Evolutionary conservation across 2,113 vertebrate genomes (phyloP).

Genomic region (Gymnogyps californianus): DNA sequence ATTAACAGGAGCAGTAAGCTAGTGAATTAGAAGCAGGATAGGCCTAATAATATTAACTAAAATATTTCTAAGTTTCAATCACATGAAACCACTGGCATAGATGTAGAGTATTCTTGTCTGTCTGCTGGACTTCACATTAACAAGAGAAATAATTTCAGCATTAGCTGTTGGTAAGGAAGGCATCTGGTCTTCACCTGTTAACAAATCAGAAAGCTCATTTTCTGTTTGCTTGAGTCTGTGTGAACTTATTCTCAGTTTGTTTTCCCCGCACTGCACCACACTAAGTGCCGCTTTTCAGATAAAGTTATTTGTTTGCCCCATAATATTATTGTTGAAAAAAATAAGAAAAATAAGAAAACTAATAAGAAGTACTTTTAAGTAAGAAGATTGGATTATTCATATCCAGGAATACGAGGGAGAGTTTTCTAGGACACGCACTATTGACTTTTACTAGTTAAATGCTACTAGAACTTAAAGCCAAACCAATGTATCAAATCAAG

Average conservation of each 20-base stretch:
- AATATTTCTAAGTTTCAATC: not conserved
- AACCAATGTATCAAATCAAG: not conserved
- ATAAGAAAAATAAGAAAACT: not conserved
- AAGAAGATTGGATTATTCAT: not conserved
- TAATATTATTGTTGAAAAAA: too few species aligned
- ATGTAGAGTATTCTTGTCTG: not conserved
- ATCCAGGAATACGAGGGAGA: not conserved
- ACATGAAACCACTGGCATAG: not conserved
- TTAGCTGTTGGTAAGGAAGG: not conserved
- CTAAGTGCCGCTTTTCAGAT: not conserved
- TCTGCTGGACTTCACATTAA: not conserved
- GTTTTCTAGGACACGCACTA: not conserved
- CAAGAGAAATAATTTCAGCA: not conserved
- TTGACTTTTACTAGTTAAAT: not conserved
- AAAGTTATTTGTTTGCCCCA: not conserved
- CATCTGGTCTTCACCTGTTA: not conserved
- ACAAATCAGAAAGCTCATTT: not conserved
- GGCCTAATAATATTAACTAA: not conserved
- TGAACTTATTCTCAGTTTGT: not conserved
- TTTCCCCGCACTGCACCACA: not conserved
- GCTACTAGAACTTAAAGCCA: not conserved
- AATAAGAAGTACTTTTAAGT: not conserved
- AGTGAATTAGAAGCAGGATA: not conserved
- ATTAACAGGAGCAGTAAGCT: not conserved
- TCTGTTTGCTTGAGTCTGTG: not conserved